These are phyloP conservation scores for Drosophila mercatorum DNA, from an alignment of 2,888 invertebrate genomes.

Conservation along the genomic window DNA sequence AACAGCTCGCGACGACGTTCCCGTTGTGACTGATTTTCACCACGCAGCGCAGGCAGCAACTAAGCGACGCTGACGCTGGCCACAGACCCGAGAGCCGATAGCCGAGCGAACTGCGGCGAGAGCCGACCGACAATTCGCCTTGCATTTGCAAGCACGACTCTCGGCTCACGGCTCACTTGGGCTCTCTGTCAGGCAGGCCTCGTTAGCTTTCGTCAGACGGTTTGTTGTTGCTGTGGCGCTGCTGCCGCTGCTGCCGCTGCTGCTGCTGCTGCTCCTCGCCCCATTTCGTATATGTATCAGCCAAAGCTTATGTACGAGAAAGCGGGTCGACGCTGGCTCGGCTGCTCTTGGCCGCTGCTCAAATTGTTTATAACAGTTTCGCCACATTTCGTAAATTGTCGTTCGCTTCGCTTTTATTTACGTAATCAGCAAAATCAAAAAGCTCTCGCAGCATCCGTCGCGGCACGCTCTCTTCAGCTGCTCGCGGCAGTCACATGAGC, in stretches of 20 bases:
- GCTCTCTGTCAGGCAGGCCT: conserved; percentile 56
- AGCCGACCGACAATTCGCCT: conserved; percentile 6
- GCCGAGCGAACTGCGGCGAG: conserved; percentile 5
- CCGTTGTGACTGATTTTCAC: conserved; percentile 85
- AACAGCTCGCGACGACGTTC: conserved; percentile 85
- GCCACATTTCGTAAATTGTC: conserved; percentile 59
- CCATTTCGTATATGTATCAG: conserved; percentile 58
- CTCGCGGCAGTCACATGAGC: conserved; percentile 54
- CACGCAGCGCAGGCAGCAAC: conserved; percentile 66
- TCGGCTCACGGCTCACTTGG: conserved; percentile 1
- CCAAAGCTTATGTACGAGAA: conserved; percentile 33
- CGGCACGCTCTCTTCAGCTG: conserved; percentile 24
- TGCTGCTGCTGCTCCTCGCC: conserved; percentile 46
- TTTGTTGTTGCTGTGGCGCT: conserved; percentile 32
- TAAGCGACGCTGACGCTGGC: conserved; percentile 36
- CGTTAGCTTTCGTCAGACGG: conserved; percentile 52
- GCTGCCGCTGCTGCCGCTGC: conserved; percentile 24
- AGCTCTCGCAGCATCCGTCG: conserved; percentile 66
- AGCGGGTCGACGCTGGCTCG: conserved; percentile 42
- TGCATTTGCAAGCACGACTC: conserved; percentile 11
- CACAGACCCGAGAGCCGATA: background rate
- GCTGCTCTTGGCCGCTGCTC: conserved; percentile 26
- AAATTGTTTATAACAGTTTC: conserved; percentile 74
- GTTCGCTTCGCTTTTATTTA: conserved; percentile 77
- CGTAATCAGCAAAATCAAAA: conserved; percentile 77